Evolutionary conservation across 2,113 vertebrate genomes (phyloP), one percentile per base, ranked within the genome.

Genomic region (Ophthalmolycus amberensis): DNA sequence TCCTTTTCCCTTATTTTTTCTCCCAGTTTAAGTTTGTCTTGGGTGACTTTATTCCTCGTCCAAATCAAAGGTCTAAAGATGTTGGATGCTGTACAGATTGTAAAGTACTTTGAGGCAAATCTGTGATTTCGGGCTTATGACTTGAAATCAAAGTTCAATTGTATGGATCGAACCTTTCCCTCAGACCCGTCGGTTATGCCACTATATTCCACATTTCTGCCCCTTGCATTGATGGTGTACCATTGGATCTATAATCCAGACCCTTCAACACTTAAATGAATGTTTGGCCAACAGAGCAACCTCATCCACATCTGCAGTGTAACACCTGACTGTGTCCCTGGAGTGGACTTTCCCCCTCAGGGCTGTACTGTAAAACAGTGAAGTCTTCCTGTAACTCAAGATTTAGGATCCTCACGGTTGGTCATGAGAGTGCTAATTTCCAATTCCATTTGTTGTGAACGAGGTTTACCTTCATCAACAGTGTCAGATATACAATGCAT

Each of bases 341-440:
- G 60, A 79, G 73, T 69, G 81, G 79, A 34, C 73, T 79, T 83
- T 79, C 75, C 29, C 77, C 74, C 63, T 75, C 67, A 48, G 59
- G 80, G 54, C 48, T 71, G 9, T 7, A 48, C 27, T 56, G 40
- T 62, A 76, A 71, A 44, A 68, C 38, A 52, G 22, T 80, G 46
- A 87, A 83, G 15, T 67, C 9, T 5, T 76, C 52, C 22, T 76
- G 58, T 66, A 56, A 70, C 64, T 56, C 25, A 72, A 78, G 27
- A 77, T 63, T 25, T 22, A n/a, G 14, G 37, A 5, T 18, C 60
- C 1, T 25, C 27, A 62, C 3, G 5, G 4, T 34, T 10, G 12
- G 3, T 27, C 11, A 38, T 1, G 2, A 5, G 6, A 34, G 18
- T 18, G 16, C 5, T 32, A 0, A 50, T 20, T 46, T 54, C 6